Percentiles rank a stretch among this genome's conserved stretches.
phyloP scores from a whole-genome alignment of 2,888 invertebrate species.

The Leptinotarsa juncta region DNA sequence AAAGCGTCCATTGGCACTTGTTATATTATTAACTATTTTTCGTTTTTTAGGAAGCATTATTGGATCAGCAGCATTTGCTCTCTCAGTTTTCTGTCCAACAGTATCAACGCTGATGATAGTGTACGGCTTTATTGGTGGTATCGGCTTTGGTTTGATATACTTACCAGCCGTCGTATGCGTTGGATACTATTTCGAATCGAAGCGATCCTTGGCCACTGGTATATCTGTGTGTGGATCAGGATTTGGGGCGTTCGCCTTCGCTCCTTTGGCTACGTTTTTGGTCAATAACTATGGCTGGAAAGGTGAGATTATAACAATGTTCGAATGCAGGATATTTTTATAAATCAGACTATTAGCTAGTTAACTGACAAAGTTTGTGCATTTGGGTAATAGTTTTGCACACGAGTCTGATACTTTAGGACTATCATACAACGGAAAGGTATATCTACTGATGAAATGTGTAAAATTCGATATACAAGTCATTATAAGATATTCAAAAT shows the following conservation, averaged over 20 bases:
- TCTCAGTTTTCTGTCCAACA: constrained; percentile 86
- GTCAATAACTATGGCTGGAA: constrained; percentile 87
- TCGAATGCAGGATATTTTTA: too few relatives aligned
- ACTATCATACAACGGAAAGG: too few relatives aligned
- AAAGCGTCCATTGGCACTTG: too few relatives aligned
- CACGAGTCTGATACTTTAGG: too few relatives aligned
- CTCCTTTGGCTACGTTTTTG: constrained; percentile 86
- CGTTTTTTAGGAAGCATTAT: constrained; percentile 72
- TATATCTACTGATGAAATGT: too few relatives aligned
- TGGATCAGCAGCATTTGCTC: constrained; percentile 84
- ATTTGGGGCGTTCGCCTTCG: constrained; percentile 94
- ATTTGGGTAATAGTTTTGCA: too few relatives aligned
- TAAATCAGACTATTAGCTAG: too few relatives aligned
- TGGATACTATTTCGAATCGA: constrained; percentile 96
- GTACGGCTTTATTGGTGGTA: constrained; percentile 77
- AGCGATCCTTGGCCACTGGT: constrained; percentile 92
- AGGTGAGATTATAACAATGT: constrained; percentile 54
- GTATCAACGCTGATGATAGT: constrained; percentile 91
- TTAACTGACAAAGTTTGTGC: too few relatives aligned
- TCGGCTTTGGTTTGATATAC: constrained; percentile 63
- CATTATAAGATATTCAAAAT: too few relatives aligned
- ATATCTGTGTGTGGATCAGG: constrained; percentile 97
- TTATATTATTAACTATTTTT: too few relatives aligned
- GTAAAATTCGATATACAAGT: too few relatives aligned
- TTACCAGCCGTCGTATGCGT: constrained; percentile 97